These are phyloP conservation scores for Itoplectis maculator DNA, from an alignment of 2,888 invertebrate species.

Conservation along the genomic window DNA sequence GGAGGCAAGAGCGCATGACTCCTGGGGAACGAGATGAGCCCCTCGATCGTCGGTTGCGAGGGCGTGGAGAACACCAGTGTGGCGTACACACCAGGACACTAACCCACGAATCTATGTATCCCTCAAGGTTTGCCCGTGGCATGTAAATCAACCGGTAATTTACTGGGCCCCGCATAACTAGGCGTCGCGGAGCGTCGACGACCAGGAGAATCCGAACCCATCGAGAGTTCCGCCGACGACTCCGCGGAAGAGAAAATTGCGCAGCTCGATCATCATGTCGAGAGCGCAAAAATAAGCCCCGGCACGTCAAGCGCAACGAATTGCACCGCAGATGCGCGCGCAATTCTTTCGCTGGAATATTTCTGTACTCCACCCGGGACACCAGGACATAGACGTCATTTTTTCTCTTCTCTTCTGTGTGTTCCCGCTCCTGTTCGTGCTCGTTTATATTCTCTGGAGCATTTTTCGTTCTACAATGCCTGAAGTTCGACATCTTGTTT, in stretches of 20 bases:
- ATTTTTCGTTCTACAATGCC: background rate
- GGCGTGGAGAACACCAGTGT: slow-evolving; percentile 80
- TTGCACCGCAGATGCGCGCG: slow-evolving; percentile 30
- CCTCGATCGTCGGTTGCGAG: slow-evolving; percentile 68
- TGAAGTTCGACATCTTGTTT: background rate
- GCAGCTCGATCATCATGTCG: slow-evolving; percentile 2
- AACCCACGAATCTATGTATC: slow-evolving; percentile 37
- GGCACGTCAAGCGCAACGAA: no score
- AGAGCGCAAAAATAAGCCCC: background rate
- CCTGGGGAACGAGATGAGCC: slow-evolving; percentile 61
- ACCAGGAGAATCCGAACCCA: background rate
- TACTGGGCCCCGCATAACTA: slow-evolving; percentile 52
- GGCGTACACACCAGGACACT: slow-evolving; percentile 53
- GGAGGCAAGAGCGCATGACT: slow-evolving; percentile 1
- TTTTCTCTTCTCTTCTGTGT: background rate
- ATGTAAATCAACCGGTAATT: slow-evolving; percentile 68
- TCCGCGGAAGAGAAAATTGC: slow-evolving; percentile 5
- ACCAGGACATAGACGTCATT: background rate
- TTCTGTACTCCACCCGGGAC: slow-evolving; percentile 4
- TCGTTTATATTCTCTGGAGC: background rate
- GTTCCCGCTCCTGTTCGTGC: background rate
- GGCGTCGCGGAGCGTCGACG: background rate
- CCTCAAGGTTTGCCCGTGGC: slow-evolving; percentile 52
- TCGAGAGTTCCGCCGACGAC: background rate
- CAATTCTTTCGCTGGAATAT: slow-evolving; percentile 31